Conservation (phyloP, 2,888 invertebrate species). For the Candidula unifasciata region DNA sequence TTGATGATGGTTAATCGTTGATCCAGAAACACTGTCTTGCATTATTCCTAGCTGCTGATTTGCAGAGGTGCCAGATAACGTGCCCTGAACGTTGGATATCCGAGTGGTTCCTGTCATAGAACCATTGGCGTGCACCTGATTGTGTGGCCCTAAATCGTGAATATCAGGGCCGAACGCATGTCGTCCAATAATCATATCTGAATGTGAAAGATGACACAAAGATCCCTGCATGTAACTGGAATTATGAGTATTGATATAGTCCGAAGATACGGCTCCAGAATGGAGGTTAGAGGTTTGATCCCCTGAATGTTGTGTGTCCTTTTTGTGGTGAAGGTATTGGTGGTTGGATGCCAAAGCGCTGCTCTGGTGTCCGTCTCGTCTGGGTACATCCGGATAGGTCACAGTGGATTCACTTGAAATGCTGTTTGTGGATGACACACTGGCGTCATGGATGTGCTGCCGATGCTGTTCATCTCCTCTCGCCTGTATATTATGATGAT, state of each 20-base stretch:
- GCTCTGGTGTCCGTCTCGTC: neutral
- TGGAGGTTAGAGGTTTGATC: neutral
- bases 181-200: constrained; percentile 26
- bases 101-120: constrained; percentile 12
- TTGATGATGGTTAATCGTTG: neutral
- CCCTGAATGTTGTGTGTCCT: neutral
- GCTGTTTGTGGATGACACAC: neutral
- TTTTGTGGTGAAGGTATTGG: neutral
- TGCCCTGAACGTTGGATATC: constrained; percentile 12
- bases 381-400: neutral
- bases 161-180: neutral
- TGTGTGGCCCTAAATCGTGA: neutral
- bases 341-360: neutral
- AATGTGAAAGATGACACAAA: neutral
- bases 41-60: constrained; percentile 17
- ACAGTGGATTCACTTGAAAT: neutral
- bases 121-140: neutral
- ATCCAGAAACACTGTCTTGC: neutral
- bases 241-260: neutral
- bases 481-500: neutral
- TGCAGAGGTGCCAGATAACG: neutral
- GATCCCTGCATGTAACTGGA: neutral
- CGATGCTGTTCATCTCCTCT: neutral
- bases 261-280: neutral
- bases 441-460: neutral